These are phyloP conservation scores for Luidia sarsii DNA, from an alignment of 53 echinoderm and acorn worm species.

Conservation along the genomic window DNA sequence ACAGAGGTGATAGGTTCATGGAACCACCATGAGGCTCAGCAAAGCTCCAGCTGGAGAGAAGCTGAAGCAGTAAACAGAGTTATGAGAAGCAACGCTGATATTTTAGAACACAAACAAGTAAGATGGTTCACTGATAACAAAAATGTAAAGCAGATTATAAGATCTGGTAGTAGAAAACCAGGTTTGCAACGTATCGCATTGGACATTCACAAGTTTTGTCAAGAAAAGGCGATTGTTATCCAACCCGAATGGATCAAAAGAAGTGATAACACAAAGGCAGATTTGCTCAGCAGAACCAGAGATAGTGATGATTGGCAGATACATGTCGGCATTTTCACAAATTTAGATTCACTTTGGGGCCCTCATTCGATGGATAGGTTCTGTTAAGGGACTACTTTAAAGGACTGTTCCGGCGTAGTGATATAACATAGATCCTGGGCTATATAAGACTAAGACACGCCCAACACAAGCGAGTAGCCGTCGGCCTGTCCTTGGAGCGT, in stretches of 20 bases:
- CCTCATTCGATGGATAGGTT: slow-evolving; percentile 45
- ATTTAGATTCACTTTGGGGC: slow-evolving; percentile 3
- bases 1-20: too few species aligned
- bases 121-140: neutral
- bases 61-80: too few species aligned
- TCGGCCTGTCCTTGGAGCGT: too few species aligned
- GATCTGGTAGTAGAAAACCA: neutral
- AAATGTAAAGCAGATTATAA: neutral
- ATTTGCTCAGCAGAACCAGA: neutral
- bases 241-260: neutral
- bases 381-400: too few species aligned
- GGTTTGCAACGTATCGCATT: neutral
- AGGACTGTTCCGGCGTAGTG: too few species aligned
- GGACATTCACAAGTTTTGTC: neutral
- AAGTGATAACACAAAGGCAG: neutral
- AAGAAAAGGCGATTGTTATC: neutral
- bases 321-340: too few species aligned
- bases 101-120: neutral
- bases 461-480: too few species aligned
- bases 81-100: neutral
- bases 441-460: too few species aligned
- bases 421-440: too few species aligned
- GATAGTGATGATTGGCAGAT: slow-evolving; percentile 20
- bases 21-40: too few species aligned
- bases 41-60: too few species aligned